phyloP scores from a whole-genome alignment of 2,888 invertebrate genomes.

The Rhingia rostrata region DNA sequence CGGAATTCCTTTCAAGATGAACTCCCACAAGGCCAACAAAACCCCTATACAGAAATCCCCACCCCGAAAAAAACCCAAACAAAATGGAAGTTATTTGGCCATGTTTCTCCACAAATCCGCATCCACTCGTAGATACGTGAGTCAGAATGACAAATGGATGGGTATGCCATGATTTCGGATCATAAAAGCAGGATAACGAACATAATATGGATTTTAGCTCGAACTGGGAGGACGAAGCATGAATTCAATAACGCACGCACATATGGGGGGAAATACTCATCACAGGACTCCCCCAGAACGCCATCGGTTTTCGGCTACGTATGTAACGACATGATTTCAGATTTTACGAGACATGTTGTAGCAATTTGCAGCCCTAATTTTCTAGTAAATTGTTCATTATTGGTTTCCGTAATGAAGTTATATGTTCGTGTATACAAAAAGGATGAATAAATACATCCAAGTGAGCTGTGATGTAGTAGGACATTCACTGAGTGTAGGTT shows the following conservation, averaged over 20 bases:
- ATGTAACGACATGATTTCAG: slow-evolving; percentile 64
- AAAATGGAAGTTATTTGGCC: slow-evolving; percentile 1
- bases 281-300: background rate
- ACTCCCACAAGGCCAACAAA: background rate
- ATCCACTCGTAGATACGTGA: background rate
- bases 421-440: background rate
- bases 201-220: slow-evolving; percentile 60
- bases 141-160: background rate
- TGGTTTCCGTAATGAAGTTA: slow-evolving; percentile 69
- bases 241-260: slow-evolving; percentile 22
- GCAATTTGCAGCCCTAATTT: slow-evolving; percentile 71
- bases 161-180: slow-evolving; percentile 43
- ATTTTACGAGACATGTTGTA: slow-evolving; percentile 69
- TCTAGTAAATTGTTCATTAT: slow-evolving; percentile 72
- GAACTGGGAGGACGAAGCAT: slow-evolving; percentile 24
- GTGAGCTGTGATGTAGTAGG: background rate
- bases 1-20: background rate
- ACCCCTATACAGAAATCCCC: background rate
- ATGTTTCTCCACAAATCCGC: background rate
- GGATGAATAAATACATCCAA: slow-evolving; percentile 11
- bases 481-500: background rate
- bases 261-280: background rate
- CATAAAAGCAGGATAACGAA: slow-evolving; percentile 64
- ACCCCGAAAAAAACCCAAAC: background rate
- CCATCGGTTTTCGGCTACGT: slow-evolving; percentile 5